phyloP scores from a whole-genome alignment of 2,888 invertebrate species.

The Synergus japonicus region DNA sequence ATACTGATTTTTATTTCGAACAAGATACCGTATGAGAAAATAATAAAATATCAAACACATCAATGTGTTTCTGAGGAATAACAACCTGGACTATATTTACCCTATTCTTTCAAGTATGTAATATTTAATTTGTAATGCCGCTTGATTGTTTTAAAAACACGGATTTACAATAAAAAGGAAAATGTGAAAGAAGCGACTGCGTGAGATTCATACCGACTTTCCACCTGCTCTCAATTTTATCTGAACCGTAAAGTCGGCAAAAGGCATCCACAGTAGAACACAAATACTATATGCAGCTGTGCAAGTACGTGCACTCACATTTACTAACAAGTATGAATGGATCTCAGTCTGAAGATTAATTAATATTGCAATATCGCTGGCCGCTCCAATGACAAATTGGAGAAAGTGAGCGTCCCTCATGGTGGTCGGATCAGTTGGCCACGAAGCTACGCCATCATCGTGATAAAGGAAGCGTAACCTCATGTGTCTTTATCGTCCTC shows the following conservation, averaged over 20 bases:
- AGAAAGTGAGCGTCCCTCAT: conserved; percentile 63
- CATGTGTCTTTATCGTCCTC: conserved; percentile 19
- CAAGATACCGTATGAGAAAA: neutral
- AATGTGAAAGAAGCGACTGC: conserved; percentile 56
- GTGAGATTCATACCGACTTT: conserved; percentile 46
- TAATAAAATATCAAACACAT: neutral
- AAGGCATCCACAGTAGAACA: conserved; percentile 45
- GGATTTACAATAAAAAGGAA: neutral
- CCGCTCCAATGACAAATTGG: conserved; percentile 67
- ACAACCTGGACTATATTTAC: neutral
- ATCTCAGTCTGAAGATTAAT: conserved; percentile 62
- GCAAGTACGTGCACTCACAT: conserved; percentile 47
- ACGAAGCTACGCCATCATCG: conserved; percentile 53
- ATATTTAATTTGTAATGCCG: neutral
- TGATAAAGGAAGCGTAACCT: conserved; percentile 58
- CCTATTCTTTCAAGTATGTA: too few species aligned
- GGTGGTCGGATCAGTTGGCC: conserved; percentile 56
- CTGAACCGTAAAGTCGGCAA: conserved; percentile 56
- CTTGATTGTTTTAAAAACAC: too few species aligned
- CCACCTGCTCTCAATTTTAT: conserved; percentile 66
- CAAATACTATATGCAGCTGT: conserved; percentile 18
- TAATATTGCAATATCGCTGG: conserved; percentile 65
- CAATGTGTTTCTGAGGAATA: neutral
- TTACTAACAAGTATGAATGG: conserved; percentile 45
- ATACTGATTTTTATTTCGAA: neutral